These are phyloP conservation scores for Bothrops jararaca DNA, from an alignment of 2,113 vertebrate genomes.

Conservation along the genomic window DNA sequence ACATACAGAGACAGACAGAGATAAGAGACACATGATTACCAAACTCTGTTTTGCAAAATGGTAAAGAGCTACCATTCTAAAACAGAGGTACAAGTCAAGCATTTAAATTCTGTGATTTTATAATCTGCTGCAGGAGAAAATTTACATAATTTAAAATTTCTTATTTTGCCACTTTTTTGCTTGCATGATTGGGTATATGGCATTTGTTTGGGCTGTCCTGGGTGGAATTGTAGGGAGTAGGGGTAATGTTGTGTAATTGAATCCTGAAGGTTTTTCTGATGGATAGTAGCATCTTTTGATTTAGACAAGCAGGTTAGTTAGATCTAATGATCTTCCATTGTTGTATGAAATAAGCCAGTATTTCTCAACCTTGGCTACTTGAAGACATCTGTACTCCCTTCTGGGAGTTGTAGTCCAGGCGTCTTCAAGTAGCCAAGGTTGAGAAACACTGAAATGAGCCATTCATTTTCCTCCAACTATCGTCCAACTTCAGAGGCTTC, in stretches of 20 bases:
- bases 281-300: background rate
- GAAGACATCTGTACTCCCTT: background rate
- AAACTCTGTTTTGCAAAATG: background rate
- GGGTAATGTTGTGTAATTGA: background rate
- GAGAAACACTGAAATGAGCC: background rate
- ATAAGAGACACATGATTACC: background rate
- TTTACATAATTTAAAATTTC: background rate
- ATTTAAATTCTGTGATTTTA: background rate
- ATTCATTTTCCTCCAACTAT: background rate
- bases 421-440: background rate
- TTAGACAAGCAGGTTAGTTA: background rate
- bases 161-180: background rate
- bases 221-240: background rate
- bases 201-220: background rate
- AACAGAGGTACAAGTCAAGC: fast-evolving
- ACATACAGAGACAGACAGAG: too few relatives aligned
- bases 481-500: background rate
- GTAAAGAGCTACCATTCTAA: background rate
- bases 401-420: background rate
- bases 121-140: background rate
- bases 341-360: background rate
- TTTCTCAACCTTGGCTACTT: background rate
- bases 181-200: background rate
- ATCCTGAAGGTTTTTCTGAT: background rate
- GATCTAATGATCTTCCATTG: background rate